phyloP scores from a whole-genome alignment of 2,113 vertebrate genomes.

The Rhodinocichla rosea region DNA sequence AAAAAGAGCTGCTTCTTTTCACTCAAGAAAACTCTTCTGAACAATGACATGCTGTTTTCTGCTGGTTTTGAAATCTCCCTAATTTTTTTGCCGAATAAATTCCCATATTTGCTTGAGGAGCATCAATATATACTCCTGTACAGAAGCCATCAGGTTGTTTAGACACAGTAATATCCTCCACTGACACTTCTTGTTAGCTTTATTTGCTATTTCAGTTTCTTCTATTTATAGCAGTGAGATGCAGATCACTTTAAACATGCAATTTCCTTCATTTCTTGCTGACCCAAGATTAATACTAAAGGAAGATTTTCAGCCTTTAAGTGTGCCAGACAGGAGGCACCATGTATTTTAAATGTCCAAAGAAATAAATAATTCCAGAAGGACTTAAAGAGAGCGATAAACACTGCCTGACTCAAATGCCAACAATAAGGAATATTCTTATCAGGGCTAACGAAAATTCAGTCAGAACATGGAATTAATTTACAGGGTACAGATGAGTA shows the following conservation, averaged over 20 bases:
- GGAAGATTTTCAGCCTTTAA: background rate
- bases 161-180: background rate
- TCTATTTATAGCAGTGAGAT: background rate
- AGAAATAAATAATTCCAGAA: background rate
- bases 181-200: background rate
- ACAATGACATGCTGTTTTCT: background rate
- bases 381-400: too few relatives aligned
- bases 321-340: background rate
- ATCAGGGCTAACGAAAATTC: background rate
- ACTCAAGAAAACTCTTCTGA: background rate
- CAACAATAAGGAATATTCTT: background rate
- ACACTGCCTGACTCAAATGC: background rate
- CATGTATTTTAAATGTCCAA: background rate
- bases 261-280: background rate
- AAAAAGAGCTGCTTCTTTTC: background rate
- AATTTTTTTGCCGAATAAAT: background rate
- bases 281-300: background rate
- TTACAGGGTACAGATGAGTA: background rate
- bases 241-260: background rate
- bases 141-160: background rate
- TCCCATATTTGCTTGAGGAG: background rate
- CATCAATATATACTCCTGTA: background rate
- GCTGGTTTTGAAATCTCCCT: background rate
- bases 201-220: background rate
- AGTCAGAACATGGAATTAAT: background rate